A percentile compares a stretch with the other conserved stretches of the same genome.
phyloP scores from a whole-genome alignment of 2,888 invertebrate genomes.

The Caenorhabditis auriculariae region DNA sequence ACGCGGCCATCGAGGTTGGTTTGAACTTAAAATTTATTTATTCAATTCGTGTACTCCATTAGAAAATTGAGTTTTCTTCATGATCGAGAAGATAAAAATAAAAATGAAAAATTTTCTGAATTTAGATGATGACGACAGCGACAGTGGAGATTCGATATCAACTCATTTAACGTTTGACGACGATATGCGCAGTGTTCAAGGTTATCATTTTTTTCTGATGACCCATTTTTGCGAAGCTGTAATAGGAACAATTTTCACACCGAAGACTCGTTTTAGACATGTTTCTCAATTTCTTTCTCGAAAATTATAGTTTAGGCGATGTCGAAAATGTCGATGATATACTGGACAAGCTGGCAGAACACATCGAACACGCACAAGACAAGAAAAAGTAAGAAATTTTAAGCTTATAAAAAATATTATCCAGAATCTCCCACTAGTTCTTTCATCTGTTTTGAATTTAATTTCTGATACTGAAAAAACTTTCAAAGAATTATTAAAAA shows the following conservation, averaged over 20 bases:
- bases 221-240: too few relatives aligned
- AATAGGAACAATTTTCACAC: too few relatives aligned
- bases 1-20: not conserved
- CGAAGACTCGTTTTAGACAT: too few relatives aligned
- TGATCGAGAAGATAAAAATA: too few relatives aligned
- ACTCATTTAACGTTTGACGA: slow-evolving; percentile 42
- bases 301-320: slow-evolving; percentile 18
- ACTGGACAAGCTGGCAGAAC: slow-evolving; percentile 72
- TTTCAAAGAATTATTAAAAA: too few relatives aligned
- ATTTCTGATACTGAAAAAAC: too few relatives aligned
- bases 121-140: slow-evolving; percentile 30
- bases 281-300: not conserved
- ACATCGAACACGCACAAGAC: slow-evolving; percentile 84
- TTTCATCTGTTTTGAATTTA: too few relatives aligned
- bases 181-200: slow-evolving; percentile 39
- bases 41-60: too few relatives aligned
- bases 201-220: slow-evolving; percentile 3
- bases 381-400: slow-evolving; percentile 71
- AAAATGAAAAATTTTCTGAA: too few relatives aligned
- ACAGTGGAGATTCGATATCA: slow-evolving; percentile 24
- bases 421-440: too few relatives aligned
- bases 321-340: slow-evolving; percentile 38
- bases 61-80: too few relatives aligned
- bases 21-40: not conserved
- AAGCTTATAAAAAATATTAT: too few relatives aligned